Evolutionary conservation across 2,888 invertebrate genomes (phyloP), one percentile per base, ranked within the genome.

Genomic region (Odontocerum albicorne): DNA sequence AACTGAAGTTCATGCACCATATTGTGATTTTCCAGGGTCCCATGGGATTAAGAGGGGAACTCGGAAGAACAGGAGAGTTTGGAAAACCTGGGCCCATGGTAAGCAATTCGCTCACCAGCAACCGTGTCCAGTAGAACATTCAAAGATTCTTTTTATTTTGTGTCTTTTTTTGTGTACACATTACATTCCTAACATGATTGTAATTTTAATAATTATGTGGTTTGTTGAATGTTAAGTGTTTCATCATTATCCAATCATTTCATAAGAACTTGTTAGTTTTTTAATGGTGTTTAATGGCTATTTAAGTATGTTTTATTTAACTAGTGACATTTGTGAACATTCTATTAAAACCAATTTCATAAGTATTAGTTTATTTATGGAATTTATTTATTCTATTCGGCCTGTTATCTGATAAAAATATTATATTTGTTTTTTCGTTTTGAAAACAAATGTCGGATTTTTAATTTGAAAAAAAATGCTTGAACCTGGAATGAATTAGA

Each of bases 41-140:
- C 63, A 91, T 85, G 83, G 92, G 87, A 65, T 79, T 86, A 64
- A 84, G 88, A 69, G 90, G 90, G 47, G 89, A 88, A 71, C 74
- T 81, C 63, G 90, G 90, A 63, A 80, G 83, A 66, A 76, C 83
- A 63, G 86, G 87, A 63, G 87, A 86, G 68, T 77, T 83, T 65
- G 91, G 91, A 63, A 88, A 88, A 69, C 74, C 83, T 65, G 92
- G 91, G 49, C 79, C 85, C 59, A 81, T 85, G 86, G 92, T 92
- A 84, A 87, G 90, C 81, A 36, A 61, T 61, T 61, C 58, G 61
- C 61, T 61, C 53, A 44, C 61, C 61, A 61, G 53, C 67, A 69
- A 64, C 68, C 70, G 70, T 57, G 62, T 62, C 59, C 62, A 57
- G 58, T 61, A 61, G 47, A 52, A 38, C 31, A 17, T 36, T 32